Evolutionary conservation across 2,797 vertebrate genomes (phyloP), one percentile per base, ranked within the genome.

Genomic region (Galaxias olidus): DNA sequence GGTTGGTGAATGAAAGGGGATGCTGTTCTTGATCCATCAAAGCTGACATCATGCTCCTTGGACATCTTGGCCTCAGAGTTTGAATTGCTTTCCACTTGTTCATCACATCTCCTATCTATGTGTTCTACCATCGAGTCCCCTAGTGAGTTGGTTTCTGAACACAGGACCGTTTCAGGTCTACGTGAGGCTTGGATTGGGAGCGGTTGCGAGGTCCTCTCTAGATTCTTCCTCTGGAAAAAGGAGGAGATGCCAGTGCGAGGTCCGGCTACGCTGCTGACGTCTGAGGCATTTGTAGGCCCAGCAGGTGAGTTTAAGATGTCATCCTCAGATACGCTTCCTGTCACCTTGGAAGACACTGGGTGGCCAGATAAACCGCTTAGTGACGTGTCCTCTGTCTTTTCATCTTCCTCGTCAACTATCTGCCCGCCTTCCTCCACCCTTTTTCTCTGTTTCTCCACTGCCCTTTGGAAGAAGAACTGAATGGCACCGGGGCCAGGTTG

Each of bases 401-500:
- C 63, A 4, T 40, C 20, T 40, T 7, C 66, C 10, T 49, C 58
- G 11, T 4, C 51, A 4, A 15, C 48, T 9, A 57, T 17, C 1
- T 1, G 42, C 15, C 48, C 61, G 65, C 43, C 53, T 17, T 72
- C 71, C 50, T 44, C 53, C 13, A 48, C 17, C 17, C 43, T 72
- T 67, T 58, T 70, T 52, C 52, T 91, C 73, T 91, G 93, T 81
- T 87, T 95, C 71, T 93, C 90, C 10, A 85, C 75, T 8, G 86
- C 92, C 75, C 90, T 96, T 66, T 93, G 93, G 85, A 99, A 98
- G 63, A 98, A 89, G 0, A 90, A 89, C 71, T 93, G 90, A 69
- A 98, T 94, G 79, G 84, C 84, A 12, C 89, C 86, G 0, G 86
- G 72, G 13, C 89, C 86, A 0, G 86, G 72, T 63, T 91, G 93